Base-by-base conservation (phyloP, 2,888 invertebrate species). In the Nomada ruficornis region DNA sequence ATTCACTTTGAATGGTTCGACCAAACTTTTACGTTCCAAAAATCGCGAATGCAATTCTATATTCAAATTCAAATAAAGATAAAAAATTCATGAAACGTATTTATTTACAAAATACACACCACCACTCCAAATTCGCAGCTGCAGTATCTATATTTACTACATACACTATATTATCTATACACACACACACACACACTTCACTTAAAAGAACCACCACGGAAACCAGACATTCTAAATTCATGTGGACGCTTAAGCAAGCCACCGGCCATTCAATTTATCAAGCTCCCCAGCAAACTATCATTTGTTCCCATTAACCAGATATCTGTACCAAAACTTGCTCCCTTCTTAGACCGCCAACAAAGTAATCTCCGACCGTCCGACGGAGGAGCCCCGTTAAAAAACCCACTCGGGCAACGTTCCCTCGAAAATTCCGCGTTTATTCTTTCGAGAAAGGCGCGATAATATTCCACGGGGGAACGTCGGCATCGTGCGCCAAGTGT, bases 381-480 rank as follows among this genome's bases (percentile, higher is more conserved):
- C 42, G 44, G 54, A 36, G 55, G 36, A 47, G 18, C 1, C 15
- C 15, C 13, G 29, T 29, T 57, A 50, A 63, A 63, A 68, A 78
- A 64, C 62, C 62, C 68, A 57, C 68, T 29, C 18, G 63, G 52
- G 55, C 20, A 63, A 64, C 52, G 44, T 73, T 42, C n/a, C 42
- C 20, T 5, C 18, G 26, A 62, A 42, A 57, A 60, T 29, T 44
- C 29, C 20, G 20, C 55, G 69, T 82, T 81, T 76, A 76, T 82
- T 76, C 75, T 76, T 76, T 81, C 57, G 59, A 13, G 63, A 50
- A 72, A 54, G 55, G 42, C 50, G 60, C 64, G 80, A 72, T 80
- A 69, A 76, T 69, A 69, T 77, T 60, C 55, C 42, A 42, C 72
- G 77, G 42, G 64, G 73, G 69, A 77, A 69, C 62, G 60, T 52